Base-by-base conservation (phyloP, 2,113 vertebrate species). In the Butorides virescens region DNA sequence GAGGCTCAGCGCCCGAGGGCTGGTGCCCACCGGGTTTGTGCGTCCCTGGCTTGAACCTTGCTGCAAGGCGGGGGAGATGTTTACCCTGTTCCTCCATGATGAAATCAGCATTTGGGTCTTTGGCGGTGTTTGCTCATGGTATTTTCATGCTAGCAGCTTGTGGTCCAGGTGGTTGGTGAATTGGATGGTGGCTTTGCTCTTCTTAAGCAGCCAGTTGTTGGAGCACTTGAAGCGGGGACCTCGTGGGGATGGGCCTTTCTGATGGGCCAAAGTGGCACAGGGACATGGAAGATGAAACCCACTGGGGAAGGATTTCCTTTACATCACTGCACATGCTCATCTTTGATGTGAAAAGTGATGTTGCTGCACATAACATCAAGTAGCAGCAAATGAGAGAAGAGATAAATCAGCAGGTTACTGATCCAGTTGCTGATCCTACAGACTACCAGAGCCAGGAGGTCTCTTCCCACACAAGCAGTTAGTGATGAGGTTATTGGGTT, bases 231-330 rank as follows among this genome's bases (percentile, higher is more conserved):
- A 67, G 32, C 1, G 2, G 18, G 46, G 52, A 77, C 19, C 14
- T 80, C 21, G 3, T 2, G 13, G 68, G 39, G 56, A 17, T 0
- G 2, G 42, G 5, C 27, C 36, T 58, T 75, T 63, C 61, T 1
- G 2, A 9, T 75, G 44, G 53, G n/a, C 50, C 44, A n/a, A 26
- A 58, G 30, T 10, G 18, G 14, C 44, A 39, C 4, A 11, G 34
- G 46, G 18, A 55, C 9, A 4, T 13, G 25, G 70, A 32, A 50
- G n/a, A 32, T 32, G 29, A 58, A 77, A 66, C 30, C 17, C 37
- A 13, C 21, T 1, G 2, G 58, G 42, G 42, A 10, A 32, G 37
- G 12, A 13, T 66, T 52, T 63, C 17, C 16, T 39, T n/a, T 44
- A 15, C 0, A 1, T 58, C 27, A 25, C 68, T 50, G 39, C 39